Evolutionary conservation across 2,888 invertebrate species (phyloP).

Genomic region (Epinotia demarniana): DNA sequence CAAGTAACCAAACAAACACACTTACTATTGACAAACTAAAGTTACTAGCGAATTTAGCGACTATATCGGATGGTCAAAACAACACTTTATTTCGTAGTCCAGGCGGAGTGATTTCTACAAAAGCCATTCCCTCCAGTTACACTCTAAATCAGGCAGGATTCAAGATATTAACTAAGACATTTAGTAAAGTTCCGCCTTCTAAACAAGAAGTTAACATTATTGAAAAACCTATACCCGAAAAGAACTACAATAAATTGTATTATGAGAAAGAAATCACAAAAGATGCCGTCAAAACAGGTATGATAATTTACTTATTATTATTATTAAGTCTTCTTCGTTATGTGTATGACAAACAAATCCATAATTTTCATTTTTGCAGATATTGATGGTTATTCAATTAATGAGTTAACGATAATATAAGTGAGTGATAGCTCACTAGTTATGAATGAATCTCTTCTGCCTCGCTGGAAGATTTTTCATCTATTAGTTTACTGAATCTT

Average conservation of each 20-base stretch:
- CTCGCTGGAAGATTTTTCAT: too few relatives aligned
- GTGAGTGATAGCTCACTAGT: neutral
- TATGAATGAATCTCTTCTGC: neutral
- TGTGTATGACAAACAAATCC: neutral
- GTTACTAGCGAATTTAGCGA: slow-evolving; percentile 84
- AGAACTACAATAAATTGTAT: slow-evolving; percentile 64
- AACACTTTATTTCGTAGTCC: slow-evolving; percentile 78
- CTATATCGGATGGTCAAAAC: slow-evolving; percentile 81
- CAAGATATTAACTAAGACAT: slow-evolving; percentile 87
- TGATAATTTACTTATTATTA: slow-evolving; percentile 30
- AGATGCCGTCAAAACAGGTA: slow-evolving; percentile 62
- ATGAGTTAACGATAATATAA: neutral
- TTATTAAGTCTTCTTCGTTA: too few relatives aligned
- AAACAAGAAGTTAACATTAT: slow-evolving; percentile 77
- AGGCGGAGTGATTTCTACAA: slow-evolving; percentile 84
- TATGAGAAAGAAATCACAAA: slow-evolving; percentile 59
- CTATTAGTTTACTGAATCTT: too few relatives aligned
- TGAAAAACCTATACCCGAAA: slow-evolving; percentile 66
- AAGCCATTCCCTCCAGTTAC: slow-evolving; percentile 86
- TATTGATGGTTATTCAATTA: neutral
- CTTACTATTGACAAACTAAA: slow-evolving; percentile 79
- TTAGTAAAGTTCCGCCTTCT: slow-evolving; percentile 82
- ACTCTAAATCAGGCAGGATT: slow-evolving; percentile 87
- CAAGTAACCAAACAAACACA: slow-evolving; percentile 71
- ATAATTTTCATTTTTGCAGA: neutral